phyloP scores from a whole-genome alignment of 2,113 vertebrate species.

The Helogale parvula region DNA sequence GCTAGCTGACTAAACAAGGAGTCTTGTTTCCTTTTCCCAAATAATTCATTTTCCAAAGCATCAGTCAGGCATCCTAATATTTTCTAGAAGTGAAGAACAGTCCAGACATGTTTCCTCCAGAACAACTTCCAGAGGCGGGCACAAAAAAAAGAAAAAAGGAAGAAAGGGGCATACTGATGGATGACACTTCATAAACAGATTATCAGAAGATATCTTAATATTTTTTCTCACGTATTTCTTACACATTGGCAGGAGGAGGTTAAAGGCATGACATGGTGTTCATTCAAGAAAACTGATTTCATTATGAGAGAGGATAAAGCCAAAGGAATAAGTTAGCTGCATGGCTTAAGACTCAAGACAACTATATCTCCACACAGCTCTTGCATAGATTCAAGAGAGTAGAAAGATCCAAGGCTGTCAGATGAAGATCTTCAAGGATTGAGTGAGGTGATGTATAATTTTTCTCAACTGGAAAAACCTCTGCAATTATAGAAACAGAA shows the following conservation, averaged over 20 bases:
- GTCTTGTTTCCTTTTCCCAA: neutral
- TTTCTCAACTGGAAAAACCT: neutral
- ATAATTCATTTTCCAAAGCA: slow-evolving; percentile 1
- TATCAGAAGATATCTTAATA: neutral
- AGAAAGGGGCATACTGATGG: neutral
- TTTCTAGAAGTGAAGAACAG: slow-evolving; percentile 18
- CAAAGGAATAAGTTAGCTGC: neutral
- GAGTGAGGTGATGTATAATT: neutral
- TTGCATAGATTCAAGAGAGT: neutral
- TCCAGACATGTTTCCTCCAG: neutral
- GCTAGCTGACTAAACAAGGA: neutral
- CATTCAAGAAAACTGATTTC: neutral
- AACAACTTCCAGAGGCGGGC: neutral
- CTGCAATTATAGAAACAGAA: neutral
- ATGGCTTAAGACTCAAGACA: neutral
- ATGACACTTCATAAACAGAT: neutral
- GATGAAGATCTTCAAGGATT: slow-evolving; percentile 18
- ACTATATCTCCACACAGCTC: neutral
- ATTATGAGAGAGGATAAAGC: neutral
- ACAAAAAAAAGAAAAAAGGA: neutral
- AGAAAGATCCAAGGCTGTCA: neutral
- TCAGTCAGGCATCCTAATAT: neutral
- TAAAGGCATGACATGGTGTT: neutral
- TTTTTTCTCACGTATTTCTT: neutral
- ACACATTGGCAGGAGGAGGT: neutral